Base-by-base conservation (phyloP, 2,888 invertebrate genomes). In the Amphipyra berbera region DNA sequence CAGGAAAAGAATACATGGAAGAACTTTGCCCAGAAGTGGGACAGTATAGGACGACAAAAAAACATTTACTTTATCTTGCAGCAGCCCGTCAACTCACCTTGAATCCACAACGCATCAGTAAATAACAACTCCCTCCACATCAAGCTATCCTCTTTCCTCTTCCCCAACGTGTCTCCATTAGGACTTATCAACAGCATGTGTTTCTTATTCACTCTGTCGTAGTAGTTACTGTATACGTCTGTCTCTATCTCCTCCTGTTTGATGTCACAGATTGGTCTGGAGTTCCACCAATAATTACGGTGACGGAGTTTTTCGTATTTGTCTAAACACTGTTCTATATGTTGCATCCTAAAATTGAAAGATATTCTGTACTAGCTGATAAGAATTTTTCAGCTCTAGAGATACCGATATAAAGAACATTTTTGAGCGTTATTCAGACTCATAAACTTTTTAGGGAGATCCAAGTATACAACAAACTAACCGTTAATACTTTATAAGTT, bases 61-160 rank as follows among this genome's bases (percentile, higher is more conserved):
- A 21, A 21, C 21, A 21, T 1, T 21, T 2, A 21, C 3, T 21
- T 21, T 21, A 21, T 21, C 21, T 2, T 2, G 21, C 2, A 21
- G 3, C 21, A 2, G 21, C 21, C 21, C 21, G 3, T 9, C 2
- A n/a, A 53, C 68, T 73, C 76, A 94, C 95, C 94, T 83, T 82
- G 79, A 49, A 82, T 73, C 92, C 94, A 94, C 46, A 91, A 68
- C 0, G 90, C 86, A 75, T 95, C 93, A 0, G 93, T 92, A 56
- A 95, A 95, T 67, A 95, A 61, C 41, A 95, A 59, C 12, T 90
- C 92, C 4, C 78, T 88, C 95, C 95, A 95, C 67, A 93, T 37
- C 42, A 83, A 67, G 48, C 91, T 88, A 59, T 95, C 94, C 7
- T 85, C 82, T 73, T 90, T 93, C 57, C 89, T 87, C 57, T 82